Conservation (phyloP, 2,797 vertebrate genomes). For the Pyrocephalus nanus region DNA sequence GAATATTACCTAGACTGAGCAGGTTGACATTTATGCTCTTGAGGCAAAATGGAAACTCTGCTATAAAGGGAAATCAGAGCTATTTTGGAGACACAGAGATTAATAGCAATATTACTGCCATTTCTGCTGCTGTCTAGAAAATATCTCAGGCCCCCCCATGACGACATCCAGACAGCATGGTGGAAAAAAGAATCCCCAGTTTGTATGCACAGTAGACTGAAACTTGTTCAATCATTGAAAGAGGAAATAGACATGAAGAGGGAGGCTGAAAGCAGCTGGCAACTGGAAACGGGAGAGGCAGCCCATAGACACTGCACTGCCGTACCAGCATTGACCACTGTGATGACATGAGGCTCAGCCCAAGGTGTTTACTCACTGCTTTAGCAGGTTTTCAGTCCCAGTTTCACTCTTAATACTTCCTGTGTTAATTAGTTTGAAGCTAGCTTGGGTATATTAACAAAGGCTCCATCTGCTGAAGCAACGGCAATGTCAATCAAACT, state of each 20-base stretch:
- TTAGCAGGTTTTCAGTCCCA: neutral
- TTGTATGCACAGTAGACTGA: neutral
- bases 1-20: neutral
- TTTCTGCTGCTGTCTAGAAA: neutral
- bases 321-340: fast-evolving
- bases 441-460: neutral
- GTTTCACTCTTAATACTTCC: neutral
- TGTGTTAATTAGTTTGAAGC: neutral
- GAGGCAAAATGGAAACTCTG: neutral
- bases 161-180: neutral
- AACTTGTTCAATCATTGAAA: neutral
- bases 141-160: neutral
- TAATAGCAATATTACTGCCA: neutral
- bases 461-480: neutral
- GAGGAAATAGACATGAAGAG: neutral
- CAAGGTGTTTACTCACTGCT: neutral
- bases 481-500: neutral
- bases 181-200: neutral
- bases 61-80: neutral
- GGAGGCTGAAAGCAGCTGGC: neutral
- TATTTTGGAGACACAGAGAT: neutral
- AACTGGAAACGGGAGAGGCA: neutral
- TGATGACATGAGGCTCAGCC: neutral
- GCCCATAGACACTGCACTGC: fast-evolving
- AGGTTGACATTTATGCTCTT: fast-evolving